Conservation (phyloP, 2,113 vertebrate species). For the Oncorhynchus gorbuscha region DNA sequence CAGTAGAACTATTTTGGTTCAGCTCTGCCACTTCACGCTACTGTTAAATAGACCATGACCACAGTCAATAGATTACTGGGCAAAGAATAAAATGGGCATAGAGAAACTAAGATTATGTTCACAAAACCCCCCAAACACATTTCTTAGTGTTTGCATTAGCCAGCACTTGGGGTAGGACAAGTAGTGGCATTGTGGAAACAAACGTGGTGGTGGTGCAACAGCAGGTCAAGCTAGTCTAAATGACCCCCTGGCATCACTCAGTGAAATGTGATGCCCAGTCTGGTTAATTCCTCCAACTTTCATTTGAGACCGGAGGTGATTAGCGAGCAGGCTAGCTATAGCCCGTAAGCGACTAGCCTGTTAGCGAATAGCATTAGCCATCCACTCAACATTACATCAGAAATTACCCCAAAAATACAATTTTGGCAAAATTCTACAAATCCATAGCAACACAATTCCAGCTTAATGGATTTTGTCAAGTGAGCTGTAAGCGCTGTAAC, state of each 20-base stretch:
- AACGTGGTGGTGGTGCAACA: slow-evolving; percentile 20
- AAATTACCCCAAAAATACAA: slow-evolving; percentile 22
- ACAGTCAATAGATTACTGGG: slow-evolving; percentile 51
- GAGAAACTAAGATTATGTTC: slow-evolving; percentile 46
- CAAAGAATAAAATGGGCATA: slow-evolving; percentile 43
- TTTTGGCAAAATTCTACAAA: slow-evolving; percentile 7
- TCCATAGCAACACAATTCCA: slow-evolving; percentile 20
- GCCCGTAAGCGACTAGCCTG: background rate
- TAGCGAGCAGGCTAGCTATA: slow-evolving; percentile 1
- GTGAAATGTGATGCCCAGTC: slow-evolving; percentile 41
- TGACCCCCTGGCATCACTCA: slow-evolving; percentile 33
- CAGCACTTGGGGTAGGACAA: slow-evolving; percentile 29
- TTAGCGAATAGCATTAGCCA: slow-evolving; percentile 24
- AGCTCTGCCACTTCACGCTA: slow-evolving; percentile 18
- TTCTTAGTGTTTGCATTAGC: slow-evolving; percentile 27
- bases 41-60: slow-evolving; percentile 33
- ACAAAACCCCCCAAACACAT: slow-evolving; percentile 46
- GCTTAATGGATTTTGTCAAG: slow-evolving; percentile 5
- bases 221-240: slow-evolving; percentile 16
- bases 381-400: slow-evolving; percentile 25
- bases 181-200: slow-evolving; percentile 32
- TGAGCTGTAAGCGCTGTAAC: background rate
- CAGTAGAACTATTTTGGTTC: background rate
- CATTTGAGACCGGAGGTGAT: slow-evolving; percentile 23
- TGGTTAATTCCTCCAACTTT: slow-evolving; percentile 27